Percentiles rank a stretch among this genome's conserved stretches.
Conservation (phyloP, 1,140 invertebrate genomes). For the Steinernema feltiae region DNA sequence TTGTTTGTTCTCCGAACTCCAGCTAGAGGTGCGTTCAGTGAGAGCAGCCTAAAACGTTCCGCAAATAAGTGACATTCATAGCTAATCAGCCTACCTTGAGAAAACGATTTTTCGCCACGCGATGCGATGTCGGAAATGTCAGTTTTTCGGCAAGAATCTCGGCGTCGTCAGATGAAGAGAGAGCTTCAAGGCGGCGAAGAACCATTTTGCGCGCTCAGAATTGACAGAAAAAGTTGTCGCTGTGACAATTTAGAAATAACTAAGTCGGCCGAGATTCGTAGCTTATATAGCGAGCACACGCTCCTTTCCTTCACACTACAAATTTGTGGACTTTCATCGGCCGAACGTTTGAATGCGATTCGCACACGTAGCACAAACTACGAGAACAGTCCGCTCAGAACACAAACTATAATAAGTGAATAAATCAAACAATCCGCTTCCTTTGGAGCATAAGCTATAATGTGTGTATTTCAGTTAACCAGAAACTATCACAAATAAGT, state of each 20-base stretch:
- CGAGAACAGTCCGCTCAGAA: too few species aligned
- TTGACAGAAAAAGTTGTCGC: background rate
- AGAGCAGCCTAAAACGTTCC: constrained; percentile 38
- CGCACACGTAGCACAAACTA: too few species aligned
- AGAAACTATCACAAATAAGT: too few species aligned
- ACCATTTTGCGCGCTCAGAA: too few species aligned
- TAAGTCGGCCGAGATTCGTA: background rate
- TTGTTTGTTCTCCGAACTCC: constrained; percentile 2
- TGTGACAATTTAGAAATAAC: background rate
- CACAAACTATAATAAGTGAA: too few species aligned
- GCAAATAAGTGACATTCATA: background rate
- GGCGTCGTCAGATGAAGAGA: background rate
- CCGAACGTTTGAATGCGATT: too few species aligned
- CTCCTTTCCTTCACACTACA: too few species aligned
- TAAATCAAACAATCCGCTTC: too few species aligned
- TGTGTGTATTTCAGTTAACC: too few species aligned
- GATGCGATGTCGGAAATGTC: background rate
- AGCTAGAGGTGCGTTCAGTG: constrained; percentile 33
- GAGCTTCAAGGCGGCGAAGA: background rate
- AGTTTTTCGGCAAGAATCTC: background rate
- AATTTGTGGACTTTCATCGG: too few species aligned
- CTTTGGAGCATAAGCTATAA: too few species aligned
- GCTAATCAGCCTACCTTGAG: constrained; percentile 25
- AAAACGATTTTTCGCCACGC: constrained; percentile 31
- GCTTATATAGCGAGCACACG: background rate